Conservation (phyloP, 2,797 vertebrate species). For the Allobates femoralis region DNA sequence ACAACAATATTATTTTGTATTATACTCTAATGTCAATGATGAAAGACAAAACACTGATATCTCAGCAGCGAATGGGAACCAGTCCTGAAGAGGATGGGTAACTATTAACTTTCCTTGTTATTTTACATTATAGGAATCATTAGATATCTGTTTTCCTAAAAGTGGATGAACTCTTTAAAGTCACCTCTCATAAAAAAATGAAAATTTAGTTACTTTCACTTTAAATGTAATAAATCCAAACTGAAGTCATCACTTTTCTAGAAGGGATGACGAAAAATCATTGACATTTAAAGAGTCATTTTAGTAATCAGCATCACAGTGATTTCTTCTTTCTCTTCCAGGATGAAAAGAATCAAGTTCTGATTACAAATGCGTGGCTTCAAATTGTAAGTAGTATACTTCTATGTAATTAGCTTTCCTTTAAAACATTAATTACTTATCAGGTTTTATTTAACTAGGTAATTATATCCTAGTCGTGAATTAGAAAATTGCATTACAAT, state of each 20-base stretch:
- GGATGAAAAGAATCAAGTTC: slow-evolving; percentile 93
- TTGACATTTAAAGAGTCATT: background rate
- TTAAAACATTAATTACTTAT: background rate
- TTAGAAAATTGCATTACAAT: background rate
- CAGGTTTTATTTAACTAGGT: background rate
- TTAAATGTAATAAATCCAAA: background rate
- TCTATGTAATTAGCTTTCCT: background rate
- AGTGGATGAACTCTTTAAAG: too few species aligned
- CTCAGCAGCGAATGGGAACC: too few species aligned
- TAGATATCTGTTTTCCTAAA: too few species aligned
- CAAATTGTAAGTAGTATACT: slow-evolving; percentile 84
- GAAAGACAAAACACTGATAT: too few species aligned
- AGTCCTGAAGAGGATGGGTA: too few species aligned
- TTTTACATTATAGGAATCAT: too few species aligned
- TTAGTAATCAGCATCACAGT: slow-evolving; percentile 14
- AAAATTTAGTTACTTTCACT: too few species aligned
- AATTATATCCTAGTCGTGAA: slow-evolving; percentile 2
- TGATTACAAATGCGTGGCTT: slow-evolving; percentile 91
- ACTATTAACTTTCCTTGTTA: too few species aligned
- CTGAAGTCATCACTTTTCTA: background rate
- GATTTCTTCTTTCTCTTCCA: slow-evolving; percentile 68
- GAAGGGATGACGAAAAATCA: background rate
- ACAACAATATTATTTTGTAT: too few species aligned
- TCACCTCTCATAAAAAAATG: too few species aligned
- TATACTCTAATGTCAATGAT: too few species aligned